Base-by-base conservation (phyloP, 2,888 invertebrate species). In the Autographa gamma region DNA sequence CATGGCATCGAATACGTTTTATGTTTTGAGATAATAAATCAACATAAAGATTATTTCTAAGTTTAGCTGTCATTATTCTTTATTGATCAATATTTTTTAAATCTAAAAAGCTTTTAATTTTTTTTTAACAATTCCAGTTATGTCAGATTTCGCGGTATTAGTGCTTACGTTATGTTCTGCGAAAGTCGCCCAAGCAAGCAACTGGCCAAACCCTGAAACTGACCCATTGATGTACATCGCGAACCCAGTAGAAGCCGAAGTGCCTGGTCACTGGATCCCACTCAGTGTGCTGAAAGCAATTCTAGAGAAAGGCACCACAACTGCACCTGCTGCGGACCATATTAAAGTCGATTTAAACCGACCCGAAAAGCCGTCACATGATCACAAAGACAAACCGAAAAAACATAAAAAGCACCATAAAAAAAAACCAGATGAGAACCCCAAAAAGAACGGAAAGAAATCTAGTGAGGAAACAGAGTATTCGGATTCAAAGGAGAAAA, bases 211-310 rank as follows among this genome's bases (percentile, higher is more conserved):
- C 25, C 79, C 84, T 0, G 71, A 82, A 14, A 59, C 73, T 9
- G 84, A 85, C 32, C 79, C 73, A 6, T 66, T 85, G 32, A 66
- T 92, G 2, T 93, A 89, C 69, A 89, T 93, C 18, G 91, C 89
- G 0, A 93, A 93, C 62, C 93, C 93, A 0, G 84, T 93, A 0
- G 93, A 93, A 79, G 87, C 92, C 0, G 81, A 89, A 4, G 85
- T 92, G 88, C 93, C 93, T 0, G 90, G 92, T 0, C 93, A 93
- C 65, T 93, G 93, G 92, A 81, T 93, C 48, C 93, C 93, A 0
- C 66, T 88, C 3, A 92, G 92, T 73, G 83, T 93, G 5, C 72
- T 92, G 7, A 93, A 92, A 77, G 76, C 81, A 0, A 88, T 89
- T n/a, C 77, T 90, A 3, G 1, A 54, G 19, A 54, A 54, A 54